Evolutionary conservation across 2,113 vertebrate genomes (phyloP), one percentile per base, ranked within the genome.

Genomic region (human): DNA sequence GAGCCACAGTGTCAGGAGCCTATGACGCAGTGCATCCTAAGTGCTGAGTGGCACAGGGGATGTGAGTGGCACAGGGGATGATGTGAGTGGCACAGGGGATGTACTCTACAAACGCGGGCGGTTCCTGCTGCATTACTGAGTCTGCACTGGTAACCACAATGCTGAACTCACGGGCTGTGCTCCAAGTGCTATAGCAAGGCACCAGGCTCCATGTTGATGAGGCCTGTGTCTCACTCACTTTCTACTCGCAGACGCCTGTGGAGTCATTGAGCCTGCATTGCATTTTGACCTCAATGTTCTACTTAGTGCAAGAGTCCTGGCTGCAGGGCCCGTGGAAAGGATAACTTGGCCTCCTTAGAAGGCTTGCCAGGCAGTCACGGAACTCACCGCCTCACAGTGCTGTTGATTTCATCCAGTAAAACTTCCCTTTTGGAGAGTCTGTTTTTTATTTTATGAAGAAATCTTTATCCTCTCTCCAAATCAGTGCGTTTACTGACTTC

Each of bases 311-410:
- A 23, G 38, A 18, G 0, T 38, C 14, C 14, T 18, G 43, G n/a
- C 50, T 0, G 0, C 0, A 8, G 5, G 20, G 12, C 16, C 45
- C 0, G 0, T 32, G 9, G 1, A 13, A 32, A 13, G 20, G 55
- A 3, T n/a, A 38, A 72, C 10, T 30, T 4, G 11, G 6, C 40
- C n/a, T 25, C 68, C n/a, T 59, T 6, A 13, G 14, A 14, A 57
- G 1, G 52, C 20, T 38, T 17, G 6, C 27, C 8, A 35, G 30
- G 4, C 0, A 23, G 45, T 1, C 0, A 22, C 2, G 13, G 68
- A 17, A 59, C 13, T 22, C 55, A 18, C 16, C 6, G 43, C 16
- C 17, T 43, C 32, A 8, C 3, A 13, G 35, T 8, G 11, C 8
- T 61, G 20, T 8, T 61, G 45, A 13, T n/a, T n/a, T 61, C 27